Base-by-base conservation (phyloP, 2,888 invertebrate species). In the Pammene aurita region DNA sequence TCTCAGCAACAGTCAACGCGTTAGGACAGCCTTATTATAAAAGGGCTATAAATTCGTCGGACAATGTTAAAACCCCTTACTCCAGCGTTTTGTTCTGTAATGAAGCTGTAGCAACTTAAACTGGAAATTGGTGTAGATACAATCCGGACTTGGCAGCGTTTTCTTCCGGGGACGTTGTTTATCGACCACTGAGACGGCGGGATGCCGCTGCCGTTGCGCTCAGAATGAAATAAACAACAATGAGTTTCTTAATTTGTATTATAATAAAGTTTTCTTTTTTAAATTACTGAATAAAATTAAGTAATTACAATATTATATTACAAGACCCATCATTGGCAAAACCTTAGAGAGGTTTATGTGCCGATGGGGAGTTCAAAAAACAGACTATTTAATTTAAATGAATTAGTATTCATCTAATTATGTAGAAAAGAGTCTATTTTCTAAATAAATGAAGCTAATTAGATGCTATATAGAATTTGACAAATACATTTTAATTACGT, bases 111-210 rank as follows among this genome's bases (percentile, higher is more conserved):
- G 56, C 61, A 42, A 60, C 61, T 65, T 70, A 71, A 6, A 71
- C 67, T 57, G 64, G 50, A 64, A 64, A 66, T 60, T 26, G 55
- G 60, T 52, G 67, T 70, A 71, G 64, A 41, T 66, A 66, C 66
- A 70, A 72, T 72, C 67, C 60, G 62, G 60, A 64, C 64, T 72
- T 73, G 73, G 73, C 73, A 71, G 18, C 44, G 41, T 42, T 65
- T 52, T 46, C 65, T 69, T 69, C 65, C 69, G 58, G 69, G 56
- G 54, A 35, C 13, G 64, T 65, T 60, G 64, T 69, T 69, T 69
- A 69, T 68, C 63, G 68, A 64, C 68, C 63, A 64, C 63, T n/a
- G 50, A 52, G 35, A 13, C 26, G 41, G 56, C 42, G n/a, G n/a
- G n/a, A n/a, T n/a, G n/a, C n/a, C n/a, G n/a, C 35, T 13, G 44